Evolutionary conservation across 2,113 vertebrate species (phyloP).

Genomic region (cattle (Bos taurus)): ARS-UCD2.0 NC_037344.1:16182001-16182500

Average conservation of each 20-base stretch:
- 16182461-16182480: neutral
- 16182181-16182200: neutral
- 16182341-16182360: accelerated
- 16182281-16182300: neutral
- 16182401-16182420: accelerated
- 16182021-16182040: neutral
- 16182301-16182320: neutral
- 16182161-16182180: neutral
- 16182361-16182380: neutral
- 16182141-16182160: neutral
- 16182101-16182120: neutral
- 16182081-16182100: neutral
- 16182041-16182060: neutral
- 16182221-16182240: neutral
- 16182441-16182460: neutral
- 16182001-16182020: neutral
- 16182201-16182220: neutral
- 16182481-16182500: neutral
- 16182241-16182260: neutral
- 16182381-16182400: neutral
- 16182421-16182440: neutral
- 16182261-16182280: neutral
- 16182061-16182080: neutral
- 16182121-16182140: neutral
- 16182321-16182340: neutral